Evolutionary conservation across 2,888 invertebrate genomes (phyloP), one percentile per base, ranked within the genome.

Genomic region (Amorpha juglandis): DNA sequence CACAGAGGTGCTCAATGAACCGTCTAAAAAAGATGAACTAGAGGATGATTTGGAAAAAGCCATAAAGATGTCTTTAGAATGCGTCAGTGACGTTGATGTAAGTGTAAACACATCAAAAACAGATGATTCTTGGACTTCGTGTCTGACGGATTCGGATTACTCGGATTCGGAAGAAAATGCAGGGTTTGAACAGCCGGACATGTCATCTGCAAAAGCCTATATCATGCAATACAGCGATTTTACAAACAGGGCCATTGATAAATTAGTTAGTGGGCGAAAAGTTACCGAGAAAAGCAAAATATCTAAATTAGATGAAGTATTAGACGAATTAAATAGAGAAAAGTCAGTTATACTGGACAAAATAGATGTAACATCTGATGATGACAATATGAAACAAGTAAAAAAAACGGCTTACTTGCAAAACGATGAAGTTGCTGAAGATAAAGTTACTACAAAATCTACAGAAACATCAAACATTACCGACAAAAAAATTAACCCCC

Each of bases 211-310:
- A 2, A 94, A 96, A 79, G 93, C 94, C 48, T 97, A 96, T 72
- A 97, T 97, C 94, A 93, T 95, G 81, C 97, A 97, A 84, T 95
- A 96, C 75, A 96, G 95, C 75, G 97, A 96, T 69, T 94, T 97
- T 76, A 95, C 96, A 62, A 95, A 96, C 71, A 94, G 94, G 70
- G 95, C 96, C 79, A 96, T 97, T 69, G 87, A 93, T 45, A 89
- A 94, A 74, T 93, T 96, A 66, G 88, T 96, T 70, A 72, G 76
- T 51, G 73, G 77, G 50, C 85, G 81, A 70, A 78, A 69, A 67
- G 71, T 67, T 67, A 72, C 64, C 21, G 68, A 67, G 50, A 88
- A 83, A 77, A 74, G 65, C 14, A 86, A 82, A 67, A 68, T 71
- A 47, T 73, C 78, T 9, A 82, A 80, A 69, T 70, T 89, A n/a